A percentile compares a stretch with the other conserved stretches of the same genome.
These are phyloP conservation scores for Vidua macroura DNA, from an alignment of 2,113 vertebrate species.

Conservation along the genomic window DNA sequence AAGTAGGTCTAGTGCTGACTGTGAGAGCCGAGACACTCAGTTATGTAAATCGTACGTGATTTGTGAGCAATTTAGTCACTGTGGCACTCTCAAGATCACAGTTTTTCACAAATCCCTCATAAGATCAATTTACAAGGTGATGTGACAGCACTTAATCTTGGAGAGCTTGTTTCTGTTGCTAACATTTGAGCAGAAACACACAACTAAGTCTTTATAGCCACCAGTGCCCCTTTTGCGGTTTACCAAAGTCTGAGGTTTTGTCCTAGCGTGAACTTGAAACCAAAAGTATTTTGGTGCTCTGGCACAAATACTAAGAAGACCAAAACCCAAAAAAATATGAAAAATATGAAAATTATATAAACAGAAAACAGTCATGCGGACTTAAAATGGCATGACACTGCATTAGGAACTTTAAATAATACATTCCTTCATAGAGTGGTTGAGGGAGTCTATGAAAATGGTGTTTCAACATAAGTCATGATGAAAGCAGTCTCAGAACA, in stretches of 20 bases:
- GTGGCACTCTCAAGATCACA: background rate
- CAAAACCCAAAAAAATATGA: fast-evolving
- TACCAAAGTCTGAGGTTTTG: background rate
- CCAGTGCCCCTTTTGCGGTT: background rate
- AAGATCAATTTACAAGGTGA: background rate
- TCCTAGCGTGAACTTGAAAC: background rate
- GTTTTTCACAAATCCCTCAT: background rate
- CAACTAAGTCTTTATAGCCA: background rate
- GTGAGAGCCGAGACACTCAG: background rate
- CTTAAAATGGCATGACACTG: background rate
- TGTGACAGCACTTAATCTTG: background rate
- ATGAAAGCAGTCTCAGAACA: background rate
- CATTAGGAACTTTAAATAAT: background rate
- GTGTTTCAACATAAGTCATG: fast-evolving
- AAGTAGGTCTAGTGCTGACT: constrained; percentile 1
- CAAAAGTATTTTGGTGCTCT: background rate
- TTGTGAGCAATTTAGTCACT: constrained; percentile 20
- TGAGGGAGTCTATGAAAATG: background rate
- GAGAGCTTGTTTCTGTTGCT: background rate
- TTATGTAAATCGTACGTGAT: constrained; percentile 4
- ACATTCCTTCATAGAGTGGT: fast-evolving
- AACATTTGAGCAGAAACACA: background rate
- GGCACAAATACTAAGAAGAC: background rate
- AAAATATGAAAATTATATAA: background rate
- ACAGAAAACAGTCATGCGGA: background rate